Evolutionary conservation across 2,888 invertebrate genomes (phyloP).

Genomic region (Leistus spinibarbis): DNA sequence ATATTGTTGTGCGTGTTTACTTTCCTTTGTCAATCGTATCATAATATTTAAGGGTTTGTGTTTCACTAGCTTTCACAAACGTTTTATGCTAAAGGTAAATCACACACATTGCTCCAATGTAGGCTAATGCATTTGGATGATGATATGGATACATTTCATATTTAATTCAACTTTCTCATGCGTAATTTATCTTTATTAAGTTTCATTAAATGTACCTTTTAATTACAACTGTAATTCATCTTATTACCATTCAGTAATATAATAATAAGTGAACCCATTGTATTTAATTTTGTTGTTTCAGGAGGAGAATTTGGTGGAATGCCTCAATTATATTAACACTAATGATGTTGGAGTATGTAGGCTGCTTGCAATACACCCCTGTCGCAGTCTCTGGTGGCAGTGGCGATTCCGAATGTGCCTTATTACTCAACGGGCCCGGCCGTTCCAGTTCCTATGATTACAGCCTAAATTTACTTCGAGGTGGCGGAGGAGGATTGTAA

Average conservation of each 20-base stretch:
- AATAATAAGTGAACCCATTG: too few relatives aligned
- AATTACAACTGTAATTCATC: background rate
- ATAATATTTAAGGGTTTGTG: background rate
- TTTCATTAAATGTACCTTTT: background rate
- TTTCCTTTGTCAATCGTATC: background rate
- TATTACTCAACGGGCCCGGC: conserved; percentile 77
- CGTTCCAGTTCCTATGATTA: conserved; percentile 84
- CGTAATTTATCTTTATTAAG: background rate
- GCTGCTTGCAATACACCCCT: conserved; percentile 53
- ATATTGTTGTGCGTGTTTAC: background rate
- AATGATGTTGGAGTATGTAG: conserved; percentile 29
- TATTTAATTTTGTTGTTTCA: conserved; percentile 39
- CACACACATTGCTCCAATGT: background rate
- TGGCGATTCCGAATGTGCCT: conserved; percentile 70
- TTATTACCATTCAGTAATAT: too few relatives aligned
- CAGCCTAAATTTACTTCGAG: conserved; percentile 80
- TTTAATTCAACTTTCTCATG: background rate
- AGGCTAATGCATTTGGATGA: background rate
- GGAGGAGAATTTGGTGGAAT: conserved; percentile 35
- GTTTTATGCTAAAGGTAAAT: background rate
- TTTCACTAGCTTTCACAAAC: background rate
- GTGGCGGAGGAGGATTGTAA: conserved; percentile 69
- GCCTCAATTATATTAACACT: conserved; percentile 5
- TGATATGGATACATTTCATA: background rate
- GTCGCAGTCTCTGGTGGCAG: conserved; percentile 50